These are phyloP conservation scores for Gerris buenoi DNA, from an alignment of 1,140 invertebrate species.

Conservation along the genomic window DNA sequence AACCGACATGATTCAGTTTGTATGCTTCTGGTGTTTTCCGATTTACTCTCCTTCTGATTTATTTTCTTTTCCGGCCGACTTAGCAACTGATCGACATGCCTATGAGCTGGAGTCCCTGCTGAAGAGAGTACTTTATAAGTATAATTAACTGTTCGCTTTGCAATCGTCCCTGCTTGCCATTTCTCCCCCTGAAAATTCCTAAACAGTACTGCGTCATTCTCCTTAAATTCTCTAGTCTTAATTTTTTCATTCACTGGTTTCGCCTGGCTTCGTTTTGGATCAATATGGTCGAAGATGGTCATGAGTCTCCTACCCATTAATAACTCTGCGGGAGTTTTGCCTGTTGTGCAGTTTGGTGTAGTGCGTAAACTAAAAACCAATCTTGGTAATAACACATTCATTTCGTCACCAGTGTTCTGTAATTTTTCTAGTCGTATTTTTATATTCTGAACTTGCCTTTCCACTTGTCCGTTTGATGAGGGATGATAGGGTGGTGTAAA, in stretches of 20 bases:
- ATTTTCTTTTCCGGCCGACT: too few relatives aligned
- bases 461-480: neutral
- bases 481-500: neutral
- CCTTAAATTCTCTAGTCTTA: neutral
- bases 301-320: neutral
- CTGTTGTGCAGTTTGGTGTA: neutral
- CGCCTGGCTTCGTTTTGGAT: neutral
- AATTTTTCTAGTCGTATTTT: neutral
- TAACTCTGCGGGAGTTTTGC: neutral
- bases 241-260: too few relatives aligned
- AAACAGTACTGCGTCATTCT: neutral
- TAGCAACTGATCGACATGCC: neutral
- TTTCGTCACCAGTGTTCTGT: neutral
- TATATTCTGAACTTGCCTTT: neutral
- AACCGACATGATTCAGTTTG: too few relatives aligned
- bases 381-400: neutral
- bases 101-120: neutral
- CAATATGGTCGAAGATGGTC: neutral
- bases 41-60: too few relatives aligned
- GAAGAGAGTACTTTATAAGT: neutral
- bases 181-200: neutral
- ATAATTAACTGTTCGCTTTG: neutral
- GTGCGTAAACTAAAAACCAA: neutral
- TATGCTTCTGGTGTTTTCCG: too few relatives aligned
- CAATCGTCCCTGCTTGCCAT: neutral